phyloP scores from a whole-genome alignment of 2,113 vertebrate species.

The Rhea americana region DNA sequence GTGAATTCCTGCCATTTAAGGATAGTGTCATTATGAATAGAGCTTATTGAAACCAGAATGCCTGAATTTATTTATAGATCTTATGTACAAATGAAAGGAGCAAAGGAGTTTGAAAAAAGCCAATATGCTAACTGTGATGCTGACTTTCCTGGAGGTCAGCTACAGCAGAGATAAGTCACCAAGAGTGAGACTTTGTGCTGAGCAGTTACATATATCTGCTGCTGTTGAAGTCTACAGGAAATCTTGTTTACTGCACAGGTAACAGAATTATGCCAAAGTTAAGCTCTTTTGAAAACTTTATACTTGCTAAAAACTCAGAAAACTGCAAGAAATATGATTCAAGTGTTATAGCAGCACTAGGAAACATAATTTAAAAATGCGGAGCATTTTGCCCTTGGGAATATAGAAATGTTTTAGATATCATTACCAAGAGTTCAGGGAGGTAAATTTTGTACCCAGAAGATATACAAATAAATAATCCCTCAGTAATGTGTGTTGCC shows the following conservation, averaged over 20 bases:
- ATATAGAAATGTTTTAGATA: background rate
- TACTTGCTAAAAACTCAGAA: background rate
- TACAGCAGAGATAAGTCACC: background rate
- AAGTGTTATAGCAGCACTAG: background rate
- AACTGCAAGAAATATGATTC: background rate
- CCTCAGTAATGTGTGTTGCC: rapidly evolving
- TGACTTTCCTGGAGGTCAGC: background rate
- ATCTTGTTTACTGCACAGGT: background rate
- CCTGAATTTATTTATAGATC: slow-evolving; percentile 42
- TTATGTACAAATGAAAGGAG: slow-evolving; percentile 7
- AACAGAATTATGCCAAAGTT: background rate
- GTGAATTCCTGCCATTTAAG: slow-evolving; percentile 39
- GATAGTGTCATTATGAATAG: slow-evolving; percentile 42
- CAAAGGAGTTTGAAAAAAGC: background rate
- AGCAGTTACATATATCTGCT: background rate
- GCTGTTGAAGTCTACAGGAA: background rate
- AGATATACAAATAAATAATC: background rate
- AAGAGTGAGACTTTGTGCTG: background rate
- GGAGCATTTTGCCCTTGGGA: background rate
- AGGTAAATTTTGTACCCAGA: background rate
- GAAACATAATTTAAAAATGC: background rate
- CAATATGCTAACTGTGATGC: background rate
- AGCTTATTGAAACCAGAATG: slow-evolving; percentile 45
- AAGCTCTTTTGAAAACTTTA: background rate
- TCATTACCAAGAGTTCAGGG: background rate